Conservation (phyloP, 2,888 invertebrate species). For the Drosophila formosana region DNA sequence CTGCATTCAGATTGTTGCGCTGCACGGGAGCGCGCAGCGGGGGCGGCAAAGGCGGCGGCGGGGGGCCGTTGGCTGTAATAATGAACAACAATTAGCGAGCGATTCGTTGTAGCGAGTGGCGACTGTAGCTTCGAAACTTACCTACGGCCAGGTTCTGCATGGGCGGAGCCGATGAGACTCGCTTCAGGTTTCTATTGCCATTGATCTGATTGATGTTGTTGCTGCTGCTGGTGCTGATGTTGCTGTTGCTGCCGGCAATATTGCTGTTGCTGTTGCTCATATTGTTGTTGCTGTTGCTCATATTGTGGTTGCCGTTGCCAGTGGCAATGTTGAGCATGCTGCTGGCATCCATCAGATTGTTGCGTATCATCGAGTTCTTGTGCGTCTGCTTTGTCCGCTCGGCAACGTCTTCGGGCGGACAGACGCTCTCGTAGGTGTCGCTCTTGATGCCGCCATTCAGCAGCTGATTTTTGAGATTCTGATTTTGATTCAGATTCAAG, state of each 20-base stretch:
- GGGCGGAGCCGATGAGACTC: conserved; percentile 87
- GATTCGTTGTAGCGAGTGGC: neutral
- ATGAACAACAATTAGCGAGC: neutral
- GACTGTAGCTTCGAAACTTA: conserved; percentile 58
- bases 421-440: conserved; percentile 85
- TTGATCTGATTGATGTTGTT: conserved; percentile 28
- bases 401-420: conserved; percentile 84
- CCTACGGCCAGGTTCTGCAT: conserved; percentile 84
- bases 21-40: conserved; percentile 85
- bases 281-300: conserved; percentile 78
- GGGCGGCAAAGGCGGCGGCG: conserved; percentile 90
- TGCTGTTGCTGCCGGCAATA: conserved; percentile 38
- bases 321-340: conserved; percentile 45
- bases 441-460: conserved; percentile 83
- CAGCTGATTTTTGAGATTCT: conserved; percentile 78
- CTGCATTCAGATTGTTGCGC: conserved; percentile 63
- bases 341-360: conserved; percentile 74
- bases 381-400: conserved; percentile 84
- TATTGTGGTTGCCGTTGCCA: conserved; percentile 55
- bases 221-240: conserved; percentile 51
- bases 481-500: conserved; percentile 46
- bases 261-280: conserved; percentile 28
- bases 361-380: conserved; percentile 83
- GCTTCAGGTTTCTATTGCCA: conserved; percentile 85
- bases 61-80: conserved; percentile 86